Evolutionary conservation across 2,797 vertebrate genomes (phyloP).

Genomic region (Pangasius macronema): DNA sequence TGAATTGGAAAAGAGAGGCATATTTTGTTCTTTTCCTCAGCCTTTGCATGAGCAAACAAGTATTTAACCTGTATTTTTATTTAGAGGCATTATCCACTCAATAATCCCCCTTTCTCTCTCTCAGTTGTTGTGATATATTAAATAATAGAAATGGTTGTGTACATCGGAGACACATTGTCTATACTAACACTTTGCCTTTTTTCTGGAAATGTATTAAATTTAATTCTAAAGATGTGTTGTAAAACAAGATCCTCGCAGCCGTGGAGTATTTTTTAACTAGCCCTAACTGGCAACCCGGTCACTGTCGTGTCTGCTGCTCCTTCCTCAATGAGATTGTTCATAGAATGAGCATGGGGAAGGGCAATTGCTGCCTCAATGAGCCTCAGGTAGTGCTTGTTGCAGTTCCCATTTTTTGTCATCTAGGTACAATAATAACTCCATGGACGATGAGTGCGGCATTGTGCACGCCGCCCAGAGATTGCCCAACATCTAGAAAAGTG

Average conservation of each 20-base stretch:
- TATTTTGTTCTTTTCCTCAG: neutral
- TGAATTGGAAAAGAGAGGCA: neutral
- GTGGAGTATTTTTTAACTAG: neutral
- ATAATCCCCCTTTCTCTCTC: neutral
- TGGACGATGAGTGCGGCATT: neutral
- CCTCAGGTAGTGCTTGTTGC: neutral
- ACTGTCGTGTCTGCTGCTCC: neutral
- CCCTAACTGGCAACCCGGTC: neutral
- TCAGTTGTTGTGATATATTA: neutral
- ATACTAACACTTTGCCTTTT: neutral
- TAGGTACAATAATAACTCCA: neutral
- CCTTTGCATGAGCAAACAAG: neutral
- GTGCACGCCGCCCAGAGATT: neutral
- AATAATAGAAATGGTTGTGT: neutral
- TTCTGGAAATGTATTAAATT: neutral
- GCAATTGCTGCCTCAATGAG: neutral
- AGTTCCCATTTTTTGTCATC: neutral
- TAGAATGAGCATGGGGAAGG: neutral
- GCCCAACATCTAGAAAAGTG: neutral
- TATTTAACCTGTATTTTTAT: neutral
- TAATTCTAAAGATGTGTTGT: neutral
- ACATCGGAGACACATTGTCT: neutral
- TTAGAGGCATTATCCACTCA: neutral
- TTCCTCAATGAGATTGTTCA: neutral
- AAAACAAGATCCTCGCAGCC: neutral